These are phyloP conservation scores for Reticulitermes speratus DNA, from an alignment of 1,140 invertebrate species.

Conservation along the genomic window DNA sequence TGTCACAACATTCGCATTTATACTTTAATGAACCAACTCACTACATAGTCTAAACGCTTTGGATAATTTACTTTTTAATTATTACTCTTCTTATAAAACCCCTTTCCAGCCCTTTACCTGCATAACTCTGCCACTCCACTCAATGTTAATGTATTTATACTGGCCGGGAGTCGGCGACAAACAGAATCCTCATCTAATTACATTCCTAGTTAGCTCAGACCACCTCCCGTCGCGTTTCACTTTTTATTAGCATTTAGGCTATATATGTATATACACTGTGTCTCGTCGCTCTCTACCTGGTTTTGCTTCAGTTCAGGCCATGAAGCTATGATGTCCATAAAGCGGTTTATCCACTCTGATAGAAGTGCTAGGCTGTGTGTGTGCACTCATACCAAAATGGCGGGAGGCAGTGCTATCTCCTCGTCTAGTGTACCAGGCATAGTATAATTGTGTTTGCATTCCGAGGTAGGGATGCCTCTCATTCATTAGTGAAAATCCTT, in stretches of 20 bases:
- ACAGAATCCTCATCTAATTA: constrained; percentile 19
- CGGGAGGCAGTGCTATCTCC: not conserved
- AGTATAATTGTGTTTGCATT: constrained; percentile 16
- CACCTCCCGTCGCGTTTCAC: constrained; percentile 1
- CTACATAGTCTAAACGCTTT: constrained; percentile 1
- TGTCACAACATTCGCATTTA: constrained; percentile 11
- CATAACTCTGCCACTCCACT: constrained; percentile 3
- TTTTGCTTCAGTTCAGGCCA: constrained; percentile 14
- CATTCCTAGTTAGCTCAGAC: constrained; percentile 18
- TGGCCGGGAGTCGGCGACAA: constrained; percentile 14
- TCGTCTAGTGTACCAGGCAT: not conserved
- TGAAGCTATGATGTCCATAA: constrained; percentile 18
- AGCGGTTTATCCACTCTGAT: constrained; percentile 18
- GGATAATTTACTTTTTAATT: constrained; percentile 5
- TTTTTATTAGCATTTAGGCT: constrained; percentile 17
- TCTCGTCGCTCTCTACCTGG: not conserved
- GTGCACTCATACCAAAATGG: constrained; percentile 6
- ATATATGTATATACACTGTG: not conserved
- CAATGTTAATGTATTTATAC: constrained; percentile 19
- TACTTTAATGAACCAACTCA: not conserved
- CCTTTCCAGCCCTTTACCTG: not conserved
- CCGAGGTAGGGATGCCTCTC: constrained; percentile 15
- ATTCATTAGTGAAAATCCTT: constrained; percentile 19
- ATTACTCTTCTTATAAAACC: constrained; percentile 5
- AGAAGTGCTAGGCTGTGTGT: not conserved